Evolutionary conservation across 2,113 vertebrate genomes (phyloP).

Genomic region (Mobula hypostoma): DNA sequence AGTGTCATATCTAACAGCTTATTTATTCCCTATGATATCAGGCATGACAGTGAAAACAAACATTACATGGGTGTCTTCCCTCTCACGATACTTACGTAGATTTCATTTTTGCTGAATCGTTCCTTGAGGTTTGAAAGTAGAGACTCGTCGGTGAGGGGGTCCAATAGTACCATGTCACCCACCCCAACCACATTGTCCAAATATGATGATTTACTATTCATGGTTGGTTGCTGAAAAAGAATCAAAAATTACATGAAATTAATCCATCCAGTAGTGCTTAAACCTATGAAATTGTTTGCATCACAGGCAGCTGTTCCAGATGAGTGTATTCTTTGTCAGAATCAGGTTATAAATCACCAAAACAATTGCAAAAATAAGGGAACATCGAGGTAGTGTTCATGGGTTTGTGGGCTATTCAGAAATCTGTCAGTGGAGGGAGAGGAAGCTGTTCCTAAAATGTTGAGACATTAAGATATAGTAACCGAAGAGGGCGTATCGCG

Average conservation of each 20-base stretch:
- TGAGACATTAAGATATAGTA: too few species aligned
- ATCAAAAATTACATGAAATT: not conserved
- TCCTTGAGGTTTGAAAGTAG: constrained; percentile 58
- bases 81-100: constrained; percentile 56
- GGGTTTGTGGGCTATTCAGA: too few species aligned
- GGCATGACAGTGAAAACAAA: not conserved
- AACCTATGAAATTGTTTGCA: not conserved
- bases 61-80: not conserved
- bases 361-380: too few species aligned
- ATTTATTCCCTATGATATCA: not conserved
- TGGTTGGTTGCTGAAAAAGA: constrained; percentile 2
- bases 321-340: not conserved
- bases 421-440: too few species aligned
- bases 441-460: too few species aligned
- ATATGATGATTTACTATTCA: not conserved
- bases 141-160: constrained; percentile 57
- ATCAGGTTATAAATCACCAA: too few species aligned
- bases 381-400: too few species aligned
- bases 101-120: constrained; percentile 53
- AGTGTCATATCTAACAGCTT: not conserved
- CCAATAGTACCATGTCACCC: constrained; percentile 63
- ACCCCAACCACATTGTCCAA: constrained; percentile 46
- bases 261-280: not conserved
- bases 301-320: not conserved
- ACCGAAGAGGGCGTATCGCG: too few species aligned